Conservation (phyloP, 2,113 vertebrate genomes). For the Panthera tigris region DNA sequence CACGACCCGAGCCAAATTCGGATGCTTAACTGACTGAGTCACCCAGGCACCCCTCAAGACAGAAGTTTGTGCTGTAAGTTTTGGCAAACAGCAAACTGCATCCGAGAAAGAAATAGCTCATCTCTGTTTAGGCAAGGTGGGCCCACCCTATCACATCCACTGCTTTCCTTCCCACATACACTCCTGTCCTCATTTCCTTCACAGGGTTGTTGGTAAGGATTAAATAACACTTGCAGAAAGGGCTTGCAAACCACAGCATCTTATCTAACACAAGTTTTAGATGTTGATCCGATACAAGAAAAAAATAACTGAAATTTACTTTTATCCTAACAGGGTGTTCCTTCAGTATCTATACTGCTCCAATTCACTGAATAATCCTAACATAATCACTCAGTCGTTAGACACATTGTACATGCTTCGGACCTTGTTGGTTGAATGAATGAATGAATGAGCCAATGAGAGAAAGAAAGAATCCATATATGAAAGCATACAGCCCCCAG, state of each 20-base stretch:
- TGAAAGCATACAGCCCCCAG: background rate
- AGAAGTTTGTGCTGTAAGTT: background rate
- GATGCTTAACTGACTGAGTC: too few species aligned
- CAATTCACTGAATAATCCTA: background rate
- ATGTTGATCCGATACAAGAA: background rate
- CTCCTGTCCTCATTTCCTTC: background rate
- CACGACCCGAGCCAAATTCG: too few species aligned
- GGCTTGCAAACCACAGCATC: background rate
- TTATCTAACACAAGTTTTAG: background rate
- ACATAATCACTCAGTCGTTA: fast-evolving
- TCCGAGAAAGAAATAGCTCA: background rate
- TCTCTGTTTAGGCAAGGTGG: background rate
- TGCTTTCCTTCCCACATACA: background rate
- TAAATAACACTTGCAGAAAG: background rate
- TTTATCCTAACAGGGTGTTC: background rate
- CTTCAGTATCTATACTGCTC: background rate
- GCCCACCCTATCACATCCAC: background rate
- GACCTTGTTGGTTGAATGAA: background rate
- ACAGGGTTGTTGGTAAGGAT: background rate
- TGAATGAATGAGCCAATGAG: background rate
- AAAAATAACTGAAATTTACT: background rate
- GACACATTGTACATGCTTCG: background rate
- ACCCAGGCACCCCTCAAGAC: too few species aligned
- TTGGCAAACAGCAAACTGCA: background rate
- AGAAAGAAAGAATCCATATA: background rate